phyloP scores from a whole-genome alignment of 2,113 vertebrate genomes.

The Anhinga anhinga region DNA sequence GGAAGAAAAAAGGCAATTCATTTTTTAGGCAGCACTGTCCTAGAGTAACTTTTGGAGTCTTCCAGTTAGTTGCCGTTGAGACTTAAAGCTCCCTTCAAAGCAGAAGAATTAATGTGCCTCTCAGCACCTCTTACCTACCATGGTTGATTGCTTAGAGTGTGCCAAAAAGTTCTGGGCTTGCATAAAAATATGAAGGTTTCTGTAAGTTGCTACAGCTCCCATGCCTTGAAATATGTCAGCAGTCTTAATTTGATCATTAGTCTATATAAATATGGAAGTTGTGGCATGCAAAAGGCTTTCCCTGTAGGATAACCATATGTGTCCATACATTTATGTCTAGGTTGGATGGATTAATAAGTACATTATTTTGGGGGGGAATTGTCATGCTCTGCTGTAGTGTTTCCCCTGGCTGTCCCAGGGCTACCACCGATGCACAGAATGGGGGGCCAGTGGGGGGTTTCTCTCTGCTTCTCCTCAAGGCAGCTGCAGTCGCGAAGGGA shows the following conservation, averaged over 20 bases:
- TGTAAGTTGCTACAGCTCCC: neutral
- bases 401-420: neutral
- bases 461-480: neutral
- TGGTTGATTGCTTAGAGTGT: neutral
- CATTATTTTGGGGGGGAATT: neutral
- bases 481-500: neutral
- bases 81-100: neutral
- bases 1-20: neutral
- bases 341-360: neutral
- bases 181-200: neutral
- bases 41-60: neutral
- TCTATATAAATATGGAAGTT: neutral
- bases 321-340: neutral
- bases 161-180: neutral
- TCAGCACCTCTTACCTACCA: neutral
- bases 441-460: neutral
- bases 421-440: neutral
- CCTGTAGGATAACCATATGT: accelerated
- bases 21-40: neutral
- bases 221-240: neutral
- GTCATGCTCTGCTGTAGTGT: neutral
- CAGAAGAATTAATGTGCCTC: neutral
- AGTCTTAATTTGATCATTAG: neutral
- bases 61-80: neutral
- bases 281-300: neutral